Base-by-base conservation (phyloP, 2,888 invertebrate species). In the Sesia apiformis region DNA sequence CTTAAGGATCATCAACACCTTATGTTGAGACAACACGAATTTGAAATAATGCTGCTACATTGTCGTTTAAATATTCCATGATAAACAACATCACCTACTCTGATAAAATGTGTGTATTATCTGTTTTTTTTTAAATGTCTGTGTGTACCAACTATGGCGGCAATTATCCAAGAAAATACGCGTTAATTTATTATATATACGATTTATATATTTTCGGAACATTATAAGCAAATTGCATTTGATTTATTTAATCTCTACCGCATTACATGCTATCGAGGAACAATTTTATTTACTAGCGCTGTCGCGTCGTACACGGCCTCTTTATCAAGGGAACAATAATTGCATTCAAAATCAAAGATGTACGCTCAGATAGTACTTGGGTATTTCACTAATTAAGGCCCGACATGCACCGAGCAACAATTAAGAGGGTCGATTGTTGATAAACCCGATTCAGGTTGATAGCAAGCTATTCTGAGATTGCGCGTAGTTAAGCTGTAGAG, bases 261-360 rank as follows among this genome's bases (percentile, higher is more conserved):
- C 53, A 56, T 57, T 8, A 53, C 49, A 39, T 6, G 23, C 49
- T 7, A 53, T 39, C 52, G 46, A 41, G 23, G 23, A 51, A 51
- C 41, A 49, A 43, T 64, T 60, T 65, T 61, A 63, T 61, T 59
- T 59, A 55, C 57, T 60, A 59, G 56, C 57, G 52, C 57, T 53
- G 56, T 60, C 57, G 59, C 60, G 60, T 58, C 56, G 63, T 73
- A 78, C 69, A 63, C 67, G 65, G 63, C 73, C 72, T 70, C 67
- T 81, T 82, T 84, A 85, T 86, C 83, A 78, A 67, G 72, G 73
- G 79, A 77, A 84, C 84, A 85, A 87, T 84, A 87, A 87, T 83
- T 86, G 86, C 84, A 86, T 87, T 85, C 79, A 85, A 86, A 86
- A 86, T 86, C 88, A 83, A 82, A 86, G 88, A 88, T 86, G 76